Base-by-base conservation (phyloP, 2,113 vertebrate species). In the Hylia prasina region DNA sequence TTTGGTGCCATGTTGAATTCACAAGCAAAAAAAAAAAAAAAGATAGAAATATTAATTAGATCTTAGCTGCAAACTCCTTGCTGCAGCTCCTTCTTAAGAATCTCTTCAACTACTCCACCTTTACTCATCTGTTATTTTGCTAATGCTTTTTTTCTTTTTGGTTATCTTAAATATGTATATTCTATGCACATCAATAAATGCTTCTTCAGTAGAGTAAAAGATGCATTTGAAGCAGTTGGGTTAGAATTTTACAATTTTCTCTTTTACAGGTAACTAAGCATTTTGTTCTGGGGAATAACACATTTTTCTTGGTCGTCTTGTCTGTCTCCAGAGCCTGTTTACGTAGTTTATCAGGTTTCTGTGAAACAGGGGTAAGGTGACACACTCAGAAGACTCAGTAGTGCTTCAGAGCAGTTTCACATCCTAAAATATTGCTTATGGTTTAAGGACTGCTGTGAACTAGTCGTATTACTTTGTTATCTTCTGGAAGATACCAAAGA, bases 1-100 rank as follows among this genome's bases (percentile, higher is more conserved):
- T 79, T 94, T 71, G 93, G 89, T 97, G 96, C 96, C 96, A 97
- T 47, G 60, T 24, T 95, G 82, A 95, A 94, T 95, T 97, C 93
- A 95, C 69, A 93, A 87, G 63, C 21, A 82, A 89, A 89, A 68
- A 80, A 73, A 93, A 42, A 45, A 82, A 78, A 78, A 17, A 54
- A 25, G 5, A 11, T 48, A 33, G 48, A 76, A 81, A 33, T 76
- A 87, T 87, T 89, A 77, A 81, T 94, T 91, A 94, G 51, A 73
- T 50, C 30, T 95, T 61, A 87, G 24, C 69, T 82, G 51, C 28
- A 91, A 84, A 45, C 31, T 82, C 72, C 24, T 66, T 85, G 51
- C 7, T 84, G 70, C 54, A 71, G 10, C 30, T 90, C 19, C 50
- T 75, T 86, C 10, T 1, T 76, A 76, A 77, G 42, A 54, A 47